Conservation (phyloP, 2,113 vertebrate species). For the Phylloscopus trochilus region DNA sequence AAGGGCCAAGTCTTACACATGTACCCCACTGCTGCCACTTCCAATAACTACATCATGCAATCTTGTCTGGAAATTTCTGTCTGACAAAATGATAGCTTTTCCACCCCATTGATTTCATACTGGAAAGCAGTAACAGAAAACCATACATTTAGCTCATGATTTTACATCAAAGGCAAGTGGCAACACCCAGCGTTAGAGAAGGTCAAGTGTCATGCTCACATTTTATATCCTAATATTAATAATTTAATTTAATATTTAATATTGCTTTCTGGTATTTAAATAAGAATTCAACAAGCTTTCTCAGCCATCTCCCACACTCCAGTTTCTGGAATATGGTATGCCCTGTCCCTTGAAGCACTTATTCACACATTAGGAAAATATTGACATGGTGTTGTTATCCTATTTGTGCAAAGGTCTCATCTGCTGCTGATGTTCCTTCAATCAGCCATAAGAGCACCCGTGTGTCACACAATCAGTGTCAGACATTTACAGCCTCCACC, state of each 20-base stretch:
- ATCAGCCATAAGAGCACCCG: background rate
- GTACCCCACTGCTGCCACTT: background rate
- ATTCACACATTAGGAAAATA: background rate
- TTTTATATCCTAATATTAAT: background rate
- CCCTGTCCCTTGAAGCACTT: background rate
- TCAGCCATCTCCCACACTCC: background rate
- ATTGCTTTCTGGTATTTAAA: conserved; percentile 2
- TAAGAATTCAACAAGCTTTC: background rate
- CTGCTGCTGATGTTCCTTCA: background rate
- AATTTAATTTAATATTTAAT: conserved; percentile 37
- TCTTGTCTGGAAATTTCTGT: background rate
- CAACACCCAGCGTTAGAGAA: background rate
- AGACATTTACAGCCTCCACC: background rate
- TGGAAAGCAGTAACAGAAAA: background rate
- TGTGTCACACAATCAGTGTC: background rate
- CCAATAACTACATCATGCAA: background rate
- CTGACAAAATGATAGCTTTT: background rate
- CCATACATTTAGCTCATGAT: background rate
- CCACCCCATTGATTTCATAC: background rate
- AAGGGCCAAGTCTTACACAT: background rate
- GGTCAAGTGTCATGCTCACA: background rate
- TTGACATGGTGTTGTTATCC: background rate
- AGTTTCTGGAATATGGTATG: background rate
- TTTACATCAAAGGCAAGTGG: background rate
- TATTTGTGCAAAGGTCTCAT: conserved; percentile 11